Conservation (phyloP, 1,140 invertebrate species). For the Achatina immaculata region DNA sequence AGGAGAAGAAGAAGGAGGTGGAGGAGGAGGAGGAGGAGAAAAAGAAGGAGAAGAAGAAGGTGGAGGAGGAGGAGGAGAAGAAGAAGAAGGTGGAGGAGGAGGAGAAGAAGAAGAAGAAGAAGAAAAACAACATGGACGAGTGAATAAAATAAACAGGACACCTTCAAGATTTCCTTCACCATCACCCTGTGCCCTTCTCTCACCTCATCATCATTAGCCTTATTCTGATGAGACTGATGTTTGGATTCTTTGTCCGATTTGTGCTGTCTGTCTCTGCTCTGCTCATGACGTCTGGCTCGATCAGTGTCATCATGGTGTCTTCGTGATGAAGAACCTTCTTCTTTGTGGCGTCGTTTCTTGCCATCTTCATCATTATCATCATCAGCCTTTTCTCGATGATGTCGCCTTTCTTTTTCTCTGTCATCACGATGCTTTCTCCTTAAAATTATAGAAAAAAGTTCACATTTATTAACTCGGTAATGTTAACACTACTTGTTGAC, state of each 20-base stretch:
- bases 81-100: too few relatives aligned
- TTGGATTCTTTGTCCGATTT: conserved; percentile 26
- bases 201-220: conserved; percentile 40
- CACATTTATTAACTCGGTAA: not conserved
- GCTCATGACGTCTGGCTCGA: conserved; percentile 8
- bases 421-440: conserved; percentile 16
- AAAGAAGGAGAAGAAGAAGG: too few relatives aligned
- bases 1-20: not conserved
- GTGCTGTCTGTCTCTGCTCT: conserved; percentile 25
- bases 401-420: conserved; percentile 31
- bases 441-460: not conserved
- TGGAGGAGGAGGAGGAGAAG: too few relatives aligned
- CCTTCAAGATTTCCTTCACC: not conserved
- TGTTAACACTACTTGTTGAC: not conserved
- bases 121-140: too few relatives aligned
- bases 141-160: not conserved
- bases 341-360: conserved; percentile 37
- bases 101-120: conserved; percentile 9
- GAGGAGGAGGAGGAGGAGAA: not conserved
- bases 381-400: conserved; percentile 31
- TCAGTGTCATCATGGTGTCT: conserved; percentile 8
- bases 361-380: conserved; percentile 43
- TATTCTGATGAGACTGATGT: conserved; percentile 24
- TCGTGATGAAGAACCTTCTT: conserved; percentile 36
- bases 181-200: not conserved